phyloP scores from a whole-genome alignment of 2,797 vertebrate genomes.

The Poeciliopsis presidionis region DNA sequence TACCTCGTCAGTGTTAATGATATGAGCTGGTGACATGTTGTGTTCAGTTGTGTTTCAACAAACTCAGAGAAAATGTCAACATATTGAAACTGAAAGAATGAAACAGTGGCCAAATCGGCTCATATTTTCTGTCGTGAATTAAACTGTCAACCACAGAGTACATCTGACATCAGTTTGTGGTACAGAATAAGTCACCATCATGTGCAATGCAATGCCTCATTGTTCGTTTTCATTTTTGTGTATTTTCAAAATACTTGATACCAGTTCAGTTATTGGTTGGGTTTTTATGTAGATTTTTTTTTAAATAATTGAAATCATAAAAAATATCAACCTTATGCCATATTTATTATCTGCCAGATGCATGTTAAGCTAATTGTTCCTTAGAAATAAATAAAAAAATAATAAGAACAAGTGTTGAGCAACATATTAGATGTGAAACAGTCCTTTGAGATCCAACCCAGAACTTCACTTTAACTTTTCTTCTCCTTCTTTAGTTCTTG shows the following conservation, averaged over 20 bases:
- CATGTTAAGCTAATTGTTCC: neutral
- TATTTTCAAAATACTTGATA: neutral
- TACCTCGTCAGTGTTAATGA: too few species aligned
- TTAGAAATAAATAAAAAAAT: neutral
- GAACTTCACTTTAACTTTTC: slow-evolving; percentile 9
- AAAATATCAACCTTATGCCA: neutral
- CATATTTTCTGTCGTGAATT: neutral
- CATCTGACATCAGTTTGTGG: neutral
- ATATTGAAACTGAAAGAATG: neutral
- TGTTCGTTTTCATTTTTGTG: neutral
- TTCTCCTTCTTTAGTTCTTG: slow-evolving; percentile 1
- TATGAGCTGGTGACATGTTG: too few species aligned
- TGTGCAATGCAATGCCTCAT: neutral
- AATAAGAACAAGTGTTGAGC: neutral
- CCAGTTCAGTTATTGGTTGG: neutral
- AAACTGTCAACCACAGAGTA: neutral
- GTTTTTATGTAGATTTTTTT: neutral
- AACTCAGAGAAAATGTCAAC: too few species aligned
- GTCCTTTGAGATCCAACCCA: slow-evolving; percentile 2
- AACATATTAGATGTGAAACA: neutral
- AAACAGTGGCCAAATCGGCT: neutral
- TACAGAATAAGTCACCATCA: neutral
- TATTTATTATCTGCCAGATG: neutral
- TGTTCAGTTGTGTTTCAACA: too few species aligned
- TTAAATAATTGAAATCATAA: neutral